phyloP scores from a whole-genome alignment of 2,797 vertebrate genomes.

The Epinephelus malabaricus region DNA sequence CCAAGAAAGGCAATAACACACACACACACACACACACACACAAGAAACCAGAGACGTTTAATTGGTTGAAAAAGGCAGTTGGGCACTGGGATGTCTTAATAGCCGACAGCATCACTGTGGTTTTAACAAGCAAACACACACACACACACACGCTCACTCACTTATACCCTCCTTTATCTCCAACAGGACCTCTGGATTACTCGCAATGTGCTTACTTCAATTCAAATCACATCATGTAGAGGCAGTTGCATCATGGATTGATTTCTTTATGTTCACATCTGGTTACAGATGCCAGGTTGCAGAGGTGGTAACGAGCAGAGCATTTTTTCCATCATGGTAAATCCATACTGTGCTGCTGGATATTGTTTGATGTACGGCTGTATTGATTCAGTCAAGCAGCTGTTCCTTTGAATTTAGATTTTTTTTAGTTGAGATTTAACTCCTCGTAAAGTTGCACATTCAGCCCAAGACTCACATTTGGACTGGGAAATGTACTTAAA shows the following conservation, averaged over 20 bases:
- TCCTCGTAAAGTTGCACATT: background rate
- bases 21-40: slow-evolving; percentile 7
- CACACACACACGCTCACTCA: slow-evolving; percentile 1
- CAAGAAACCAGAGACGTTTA: slow-evolving; percentile 41
- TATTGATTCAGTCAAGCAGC: slow-evolving; percentile 41
- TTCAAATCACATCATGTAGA: slow-evolving; percentile 30
- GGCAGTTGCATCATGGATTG: slow-evolving; percentile 43
- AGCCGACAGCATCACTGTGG: slow-evolving; percentile 26
- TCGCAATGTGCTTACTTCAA: slow-evolving; percentile 34
- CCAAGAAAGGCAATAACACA: slow-evolving; percentile 39
- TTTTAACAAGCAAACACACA: slow-evolving; percentile 49
- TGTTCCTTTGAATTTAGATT: slow-evolving; percentile 6
- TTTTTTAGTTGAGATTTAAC: background rate
- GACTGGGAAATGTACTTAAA: background rate
- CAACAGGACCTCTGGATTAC: slow-evolving; percentile 41
- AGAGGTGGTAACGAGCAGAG: slow-evolving; percentile 38
- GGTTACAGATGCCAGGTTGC: slow-evolving; percentile 52
- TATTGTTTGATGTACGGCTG: slow-evolving; percentile 20
- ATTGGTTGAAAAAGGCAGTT: slow-evolving; percentile 60
- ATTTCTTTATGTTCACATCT: slow-evolving; percentile 59
- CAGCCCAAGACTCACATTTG: background rate
- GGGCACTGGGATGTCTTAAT: slow-evolving; percentile 37
- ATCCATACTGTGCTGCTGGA: slow-evolving; percentile 42
- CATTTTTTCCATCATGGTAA: slow-evolving; percentile 32
- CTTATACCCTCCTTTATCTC: slow-evolving; percentile 36